Evolutionary conservation across 1,140 invertebrate species (phyloP).

Genomic region (Chironomus tepperi): DNA sequence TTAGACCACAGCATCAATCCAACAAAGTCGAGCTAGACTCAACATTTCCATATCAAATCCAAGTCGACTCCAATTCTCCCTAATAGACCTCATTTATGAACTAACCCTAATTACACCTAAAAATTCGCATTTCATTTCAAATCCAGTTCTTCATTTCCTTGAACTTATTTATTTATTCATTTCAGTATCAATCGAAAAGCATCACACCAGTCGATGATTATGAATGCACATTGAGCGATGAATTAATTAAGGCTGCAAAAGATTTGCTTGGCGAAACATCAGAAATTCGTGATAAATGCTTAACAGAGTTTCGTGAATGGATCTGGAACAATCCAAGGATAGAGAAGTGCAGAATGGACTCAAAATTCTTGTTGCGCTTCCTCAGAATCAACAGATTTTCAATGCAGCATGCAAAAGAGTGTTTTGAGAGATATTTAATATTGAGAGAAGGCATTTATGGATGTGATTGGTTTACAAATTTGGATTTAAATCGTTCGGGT

Average conservation of each 20-base stretch:
- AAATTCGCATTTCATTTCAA: background rate
- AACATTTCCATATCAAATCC: no score
- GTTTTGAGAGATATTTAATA: constrained; percentile 69
- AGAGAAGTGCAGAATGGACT: constrained; percentile 57
- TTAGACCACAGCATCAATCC: no score
- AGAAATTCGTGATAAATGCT: constrained; percentile 52
- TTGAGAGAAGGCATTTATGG: constrained; percentile 55
- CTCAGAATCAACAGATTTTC: constrained; percentile 76
- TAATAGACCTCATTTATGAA: background rate
- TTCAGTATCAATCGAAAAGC: constrained; percentile 32
- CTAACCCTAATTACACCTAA: background rate
- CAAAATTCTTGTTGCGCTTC: constrained; percentile 65
- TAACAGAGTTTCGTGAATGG: constrained; percentile 60
- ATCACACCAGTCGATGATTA: constrained; percentile 53
- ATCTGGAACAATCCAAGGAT: constrained; percentile 62
- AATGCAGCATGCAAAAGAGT: constrained; percentile 69
- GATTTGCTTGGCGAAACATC: constrained; percentile 60
- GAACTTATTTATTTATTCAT: background rate
- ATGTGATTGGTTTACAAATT: background rate
- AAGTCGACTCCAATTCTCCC: no score
- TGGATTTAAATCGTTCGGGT: background rate
- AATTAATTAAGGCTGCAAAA: constrained; percentile 54
- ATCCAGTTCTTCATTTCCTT: background rate
- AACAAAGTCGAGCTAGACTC: no score
- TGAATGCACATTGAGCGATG: constrained; percentile 46